Percentiles rank a stretch among this genome's conserved stretches.
phyloP scores from a whole-genome alignment of 2,888 invertebrate genomes.

The Syritta pipiens region DNA sequence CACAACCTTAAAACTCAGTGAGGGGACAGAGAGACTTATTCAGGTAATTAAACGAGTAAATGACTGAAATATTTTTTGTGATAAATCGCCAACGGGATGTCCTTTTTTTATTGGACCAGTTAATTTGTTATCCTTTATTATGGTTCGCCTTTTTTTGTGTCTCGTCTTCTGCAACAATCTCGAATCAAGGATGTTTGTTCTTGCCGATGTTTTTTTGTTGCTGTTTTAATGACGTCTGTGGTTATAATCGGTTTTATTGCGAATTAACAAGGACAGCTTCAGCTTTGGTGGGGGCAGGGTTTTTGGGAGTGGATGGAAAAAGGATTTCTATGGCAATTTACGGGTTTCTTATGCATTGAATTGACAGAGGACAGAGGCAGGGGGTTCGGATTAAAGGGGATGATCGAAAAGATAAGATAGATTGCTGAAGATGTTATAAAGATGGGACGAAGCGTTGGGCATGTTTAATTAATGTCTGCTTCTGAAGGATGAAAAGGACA shows the following conservation, averaged over 20 bases:
- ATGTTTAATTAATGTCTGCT: slow-evolving; percentile 63
- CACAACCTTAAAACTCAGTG: slow-evolving; percentile 1
- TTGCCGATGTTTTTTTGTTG: slow-evolving; percentile 4
- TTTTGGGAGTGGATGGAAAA: background rate
- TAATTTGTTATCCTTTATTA: slow-evolving; percentile 49
- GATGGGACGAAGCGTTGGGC: slow-evolving; percentile 18
- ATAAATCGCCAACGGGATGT: slow-evolving; percentile 54
- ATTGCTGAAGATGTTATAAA: slow-evolving; percentile 38
- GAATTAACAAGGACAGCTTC: slow-evolving; percentile 50
- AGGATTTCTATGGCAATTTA: slow-evolving; percentile 61
- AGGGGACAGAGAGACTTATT: slow-evolving; percentile 12
- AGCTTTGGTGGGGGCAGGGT: background rate
- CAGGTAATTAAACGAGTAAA: slow-evolving; percentile 63
- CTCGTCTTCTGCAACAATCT: background rate
- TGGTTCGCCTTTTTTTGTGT: slow-evolving; percentile 32
- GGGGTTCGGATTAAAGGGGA: slow-evolving; percentile 7
- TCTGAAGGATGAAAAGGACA: slow-evolving; percentile 47
- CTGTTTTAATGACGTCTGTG: slow-evolving; percentile 56
- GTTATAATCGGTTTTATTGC: slow-evolving; percentile 68
- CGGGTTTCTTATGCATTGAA: slow-evolving; percentile 49
- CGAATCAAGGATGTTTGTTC: background rate
- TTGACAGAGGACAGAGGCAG: background rate
- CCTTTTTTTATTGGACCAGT: slow-evolving; percentile 57
- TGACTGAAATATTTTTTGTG: slow-evolving; percentile 53
- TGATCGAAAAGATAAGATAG: slow-evolving; percentile 39